phyloP scores from a whole-genome alignment of 2,113 vertebrate species.

The Varanus salvator region DNA sequence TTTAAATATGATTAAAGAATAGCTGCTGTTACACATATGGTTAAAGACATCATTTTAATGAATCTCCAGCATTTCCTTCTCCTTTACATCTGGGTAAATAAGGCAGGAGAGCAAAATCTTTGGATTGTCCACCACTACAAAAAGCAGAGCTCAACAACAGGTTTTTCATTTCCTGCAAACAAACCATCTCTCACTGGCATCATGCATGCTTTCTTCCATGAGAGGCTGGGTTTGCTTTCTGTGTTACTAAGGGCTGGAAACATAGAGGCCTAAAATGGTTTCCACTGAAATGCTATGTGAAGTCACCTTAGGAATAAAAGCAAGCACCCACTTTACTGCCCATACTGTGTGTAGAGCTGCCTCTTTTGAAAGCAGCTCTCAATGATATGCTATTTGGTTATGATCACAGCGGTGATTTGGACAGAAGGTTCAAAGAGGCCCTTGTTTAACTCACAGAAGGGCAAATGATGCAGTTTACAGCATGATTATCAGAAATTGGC shows the following conservation, averaged over 20 bases:
- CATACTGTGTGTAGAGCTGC: constrained; percentile 7
- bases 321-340: not conserved
- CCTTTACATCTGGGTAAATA: not conserved
- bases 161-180: not conserved
- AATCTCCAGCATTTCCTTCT: not conserved
- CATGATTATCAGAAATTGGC: not conserved
- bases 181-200: not conserved
- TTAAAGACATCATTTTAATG: not conserved
- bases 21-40: not conserved
- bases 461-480: constrained; percentile 14
- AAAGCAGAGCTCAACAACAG: not conserved
- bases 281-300: not conserved
- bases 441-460: constrained; percentile 12
- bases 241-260: constrained; percentile 9
- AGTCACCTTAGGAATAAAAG: constrained; percentile 4
- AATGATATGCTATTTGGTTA: constrained; percentile 9
- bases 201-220: not conserved
- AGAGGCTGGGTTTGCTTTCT: constrained; percentile 1
- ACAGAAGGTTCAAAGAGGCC: constrained; percentile 9
- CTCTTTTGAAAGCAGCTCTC: constrained; percentile 3
- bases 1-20: too few relatives aligned
- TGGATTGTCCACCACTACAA: not conserved
- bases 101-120: not conserved
- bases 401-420: constrained; percentile 7
- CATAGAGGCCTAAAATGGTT: constrained; percentile 21